phyloP scores from a whole-genome alignment of 1,140 invertebrate genomes.

The Ips nitidus region DNA sequence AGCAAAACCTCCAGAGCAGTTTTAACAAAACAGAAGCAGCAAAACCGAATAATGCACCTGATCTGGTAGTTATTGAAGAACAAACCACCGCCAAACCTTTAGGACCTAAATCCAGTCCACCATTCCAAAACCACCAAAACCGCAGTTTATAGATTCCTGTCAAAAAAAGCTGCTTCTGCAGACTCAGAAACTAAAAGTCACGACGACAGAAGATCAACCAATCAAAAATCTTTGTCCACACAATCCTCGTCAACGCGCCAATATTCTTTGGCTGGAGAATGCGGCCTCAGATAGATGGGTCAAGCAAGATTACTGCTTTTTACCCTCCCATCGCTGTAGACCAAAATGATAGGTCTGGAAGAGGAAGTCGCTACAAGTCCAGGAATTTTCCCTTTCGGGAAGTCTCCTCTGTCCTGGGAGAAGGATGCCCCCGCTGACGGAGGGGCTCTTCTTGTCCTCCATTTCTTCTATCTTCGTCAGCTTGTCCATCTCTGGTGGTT shows the following conservation, averaged over 20 bases:
- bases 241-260: conserved; percentile 56
- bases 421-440: no score
- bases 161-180: conserved; percentile 30
- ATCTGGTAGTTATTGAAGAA: conserved; percentile 16
- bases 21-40: not conserved
- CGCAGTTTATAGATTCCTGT: conserved; percentile 15
- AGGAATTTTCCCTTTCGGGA: no score
- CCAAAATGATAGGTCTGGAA: no score
- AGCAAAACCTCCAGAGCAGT: conserved; percentile 12
- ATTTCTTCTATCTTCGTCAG: no score
- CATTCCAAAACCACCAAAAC: conserved; percentile 7
- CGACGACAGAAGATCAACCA: conserved; percentile 11
- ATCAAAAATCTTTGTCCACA: conserved; percentile 52
- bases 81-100: conserved; percentile 16
- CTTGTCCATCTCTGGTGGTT: no score
- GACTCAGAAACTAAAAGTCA: conserved; percentile 26
- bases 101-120: conserved; percentile 18
- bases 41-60: conserved; percentile 20
- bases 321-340: no score
- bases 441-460: no score
- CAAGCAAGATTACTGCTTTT: no score
- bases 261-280: conserved; percentile 64
- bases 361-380: no score
- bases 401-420: no score
- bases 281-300: conserved; percentile 63